Conservation (phyloP, 2,113 vertebrate species). For the Excalfactoria chinensis region DNA sequence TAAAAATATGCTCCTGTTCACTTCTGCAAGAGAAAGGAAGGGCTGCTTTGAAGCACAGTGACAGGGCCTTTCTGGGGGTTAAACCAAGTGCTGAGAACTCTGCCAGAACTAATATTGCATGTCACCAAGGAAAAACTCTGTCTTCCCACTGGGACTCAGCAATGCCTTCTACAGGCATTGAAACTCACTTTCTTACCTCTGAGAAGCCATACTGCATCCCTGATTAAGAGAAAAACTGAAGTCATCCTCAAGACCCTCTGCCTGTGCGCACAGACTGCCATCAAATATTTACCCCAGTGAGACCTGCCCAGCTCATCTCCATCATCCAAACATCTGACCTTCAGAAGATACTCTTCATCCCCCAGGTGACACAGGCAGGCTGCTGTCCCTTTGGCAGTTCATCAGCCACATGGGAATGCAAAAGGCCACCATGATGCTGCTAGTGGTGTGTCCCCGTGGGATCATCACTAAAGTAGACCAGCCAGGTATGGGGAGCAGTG, state of each 20-base stretch:
- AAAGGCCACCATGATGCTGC: not conserved
- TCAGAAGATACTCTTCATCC: not conserved
- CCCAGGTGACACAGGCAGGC: not conserved
- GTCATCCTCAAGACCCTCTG: not conserved
- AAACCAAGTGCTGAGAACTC: not conserved
- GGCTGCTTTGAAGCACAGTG: fast-evolving
- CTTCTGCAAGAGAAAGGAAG: not conserved
- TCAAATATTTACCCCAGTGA: not conserved
- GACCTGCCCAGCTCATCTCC: not conserved
- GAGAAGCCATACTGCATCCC: not conserved
- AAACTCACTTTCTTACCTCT: not conserved
- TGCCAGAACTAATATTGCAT: not conserved
- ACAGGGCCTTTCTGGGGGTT: not conserved
- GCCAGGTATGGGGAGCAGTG: not conserved
- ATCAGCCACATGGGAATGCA: not conserved
- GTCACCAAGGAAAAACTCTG: not conserved
- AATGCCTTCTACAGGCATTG: not conserved
- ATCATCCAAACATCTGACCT: not conserved
- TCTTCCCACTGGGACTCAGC: not conserved
- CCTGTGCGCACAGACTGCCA: no score
- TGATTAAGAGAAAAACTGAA: not conserved
- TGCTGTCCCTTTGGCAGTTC: not conserved
- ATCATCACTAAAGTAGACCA: not conserved
- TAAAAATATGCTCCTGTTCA: not conserved
- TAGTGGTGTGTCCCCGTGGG: not conserved